Base-by-base conservation (phyloP, 2,888 invertebrate genomes). In the Stenodera caucasica region DNA sequence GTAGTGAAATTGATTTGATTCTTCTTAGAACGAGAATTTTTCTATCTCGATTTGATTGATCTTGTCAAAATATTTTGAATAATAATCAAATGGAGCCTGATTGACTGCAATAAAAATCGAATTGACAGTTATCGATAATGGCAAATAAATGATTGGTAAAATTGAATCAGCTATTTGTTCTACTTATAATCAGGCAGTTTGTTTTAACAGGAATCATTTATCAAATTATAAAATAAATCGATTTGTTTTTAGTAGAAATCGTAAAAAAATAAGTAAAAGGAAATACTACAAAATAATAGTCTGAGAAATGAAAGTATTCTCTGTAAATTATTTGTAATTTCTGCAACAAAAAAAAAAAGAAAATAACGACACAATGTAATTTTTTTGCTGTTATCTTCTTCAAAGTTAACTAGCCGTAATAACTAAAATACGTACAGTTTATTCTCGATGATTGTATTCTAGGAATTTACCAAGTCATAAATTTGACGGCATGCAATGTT, bases 91-190 rank as follows among this genome's bases (percentile, higher is more conserved):
- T 50, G 57, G 57, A 57, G 57, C 40, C 51, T 60, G 66, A 68
- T 59, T 63, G 70, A 65, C 62, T 63, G 56, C 49, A 40, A 51
- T 65, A 67, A 67, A 70, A 68, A 66, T 64, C 32, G 50, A 53
- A 58, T 21, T 60, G 67, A 63, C 67, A 66, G 68, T 64, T 67
- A 70, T 67, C 61, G 70, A 67, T 70, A 65, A 56, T 55, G 66
- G 62, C 67, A 70, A 68, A 66, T 69, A 63, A 66, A 59, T 61
- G 61, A 40, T 58, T 60, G 55, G 5, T 52, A 60, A 59, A 60
- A 63, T 63, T 55, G 57, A 67, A 65, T 65, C 63, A 65, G 65
- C 49, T 58, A 52, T 58, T 60, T 51, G 40, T 61, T 58, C 55
- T 64, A 52, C 45, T 18, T 23, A 6, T 7, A 45, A 45, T 45